These are phyloP conservation scores for Troglohyphantes excavatus DNA, from an alignment of 2,888 invertebrate genomes.

Conservation along the genomic window DNA sequence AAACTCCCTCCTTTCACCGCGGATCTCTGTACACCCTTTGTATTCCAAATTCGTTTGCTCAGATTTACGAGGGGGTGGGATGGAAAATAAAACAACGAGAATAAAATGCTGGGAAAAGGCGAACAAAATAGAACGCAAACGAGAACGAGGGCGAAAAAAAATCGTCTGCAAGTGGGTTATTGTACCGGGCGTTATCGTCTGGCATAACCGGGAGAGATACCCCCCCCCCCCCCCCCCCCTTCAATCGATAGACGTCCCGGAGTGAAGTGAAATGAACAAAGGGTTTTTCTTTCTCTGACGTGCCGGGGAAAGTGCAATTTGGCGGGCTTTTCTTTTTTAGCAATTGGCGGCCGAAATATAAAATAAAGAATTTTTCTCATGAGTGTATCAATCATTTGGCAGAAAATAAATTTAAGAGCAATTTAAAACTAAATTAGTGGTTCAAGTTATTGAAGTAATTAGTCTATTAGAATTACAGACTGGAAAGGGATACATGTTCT, in stretches of 20 bases:
- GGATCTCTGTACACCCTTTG: not conserved
- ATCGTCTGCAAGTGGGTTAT: constrained; percentile 62
- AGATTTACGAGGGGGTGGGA: constrained; percentile 12
- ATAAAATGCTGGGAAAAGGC: constrained; percentile 15
- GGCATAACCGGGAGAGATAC: not conserved
- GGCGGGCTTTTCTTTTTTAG: not conserved
- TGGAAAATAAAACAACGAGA: constrained; percentile 19
- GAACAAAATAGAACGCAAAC: constrained; percentile 27
- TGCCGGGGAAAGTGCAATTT: constrained; percentile 24
- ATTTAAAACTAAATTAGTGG: no score
- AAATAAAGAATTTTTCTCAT: not conserved
- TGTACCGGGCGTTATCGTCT: constrained; percentile 52
- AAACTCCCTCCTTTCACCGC: no score
- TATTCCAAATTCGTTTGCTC: constrained; percentile 30
- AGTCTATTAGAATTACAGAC: no score
- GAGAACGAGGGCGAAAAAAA: constrained; percentile 28
- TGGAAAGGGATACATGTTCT: no score
- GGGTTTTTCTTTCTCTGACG: not conserved
- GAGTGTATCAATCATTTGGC: not conserved
- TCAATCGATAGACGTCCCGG: constrained; percentile 46
- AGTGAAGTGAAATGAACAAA: constrained; percentile 2
- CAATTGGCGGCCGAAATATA: not conserved
- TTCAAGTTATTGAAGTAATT: no score
- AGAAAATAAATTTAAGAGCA: no score
- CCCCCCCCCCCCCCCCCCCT: not conserved